These are phyloP conservation scores for Poeciliopsis prolifica DNA, from an alignment of 2,113 vertebrate species.

Conservation along the genomic window DNA sequence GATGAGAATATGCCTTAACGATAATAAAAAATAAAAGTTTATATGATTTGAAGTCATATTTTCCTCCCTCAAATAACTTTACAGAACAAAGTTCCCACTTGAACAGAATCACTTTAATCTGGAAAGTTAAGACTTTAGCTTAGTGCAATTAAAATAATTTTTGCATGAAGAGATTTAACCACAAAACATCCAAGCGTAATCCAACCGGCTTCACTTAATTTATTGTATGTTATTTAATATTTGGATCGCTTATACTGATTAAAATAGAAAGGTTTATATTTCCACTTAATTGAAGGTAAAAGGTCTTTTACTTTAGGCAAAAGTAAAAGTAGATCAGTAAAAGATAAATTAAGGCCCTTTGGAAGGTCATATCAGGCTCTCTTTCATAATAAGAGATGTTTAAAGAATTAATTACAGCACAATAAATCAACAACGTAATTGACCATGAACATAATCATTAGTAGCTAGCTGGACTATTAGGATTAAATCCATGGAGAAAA, in stretches of 20 bases:
- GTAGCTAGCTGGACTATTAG: background rate
- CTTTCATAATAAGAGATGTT: slow-evolving; percentile 1
- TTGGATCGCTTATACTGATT: background rate
- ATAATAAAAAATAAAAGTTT: background rate
- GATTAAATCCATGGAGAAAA: slow-evolving; percentile 2
- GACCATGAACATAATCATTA: slow-evolving; percentile 4
- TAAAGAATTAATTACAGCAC: slow-evolving; percentile 4
- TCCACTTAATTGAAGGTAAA: too few relatives aligned
- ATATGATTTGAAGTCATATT: background rate
- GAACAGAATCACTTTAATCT: background rate
- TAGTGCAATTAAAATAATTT: background rate
- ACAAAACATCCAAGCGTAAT: slow-evolving; percentile 10
- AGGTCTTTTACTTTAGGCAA: too few relatives aligned
- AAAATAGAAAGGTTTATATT: too few relatives aligned
- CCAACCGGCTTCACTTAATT: slow-evolving; percentile 1
- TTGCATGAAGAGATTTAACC: slow-evolving; percentile 2
- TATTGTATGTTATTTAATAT: background rate
- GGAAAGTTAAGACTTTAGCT: background rate
- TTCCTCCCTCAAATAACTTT: background rate
- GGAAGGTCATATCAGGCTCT: background rate
- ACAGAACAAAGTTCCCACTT: background rate
- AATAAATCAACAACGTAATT: background rate
- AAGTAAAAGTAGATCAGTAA: background rate
- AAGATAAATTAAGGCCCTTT: background rate
- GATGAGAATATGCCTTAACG: background rate